Conservation (phyloP, 2,888 invertebrate genomes). For the Acanthopleura granulata region DNA sequence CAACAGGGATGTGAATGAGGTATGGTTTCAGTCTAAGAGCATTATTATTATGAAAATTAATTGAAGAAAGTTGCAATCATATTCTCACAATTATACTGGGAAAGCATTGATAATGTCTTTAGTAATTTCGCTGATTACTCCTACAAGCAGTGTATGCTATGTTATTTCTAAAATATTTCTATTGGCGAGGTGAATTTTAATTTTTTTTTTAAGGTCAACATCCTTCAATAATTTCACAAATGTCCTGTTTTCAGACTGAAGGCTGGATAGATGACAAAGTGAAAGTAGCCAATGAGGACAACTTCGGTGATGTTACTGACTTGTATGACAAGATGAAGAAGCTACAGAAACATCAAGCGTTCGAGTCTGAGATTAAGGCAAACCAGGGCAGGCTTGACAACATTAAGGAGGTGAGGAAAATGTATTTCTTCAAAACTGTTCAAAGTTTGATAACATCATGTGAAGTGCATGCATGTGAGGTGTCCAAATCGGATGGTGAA, state of each 20-base stretch:
- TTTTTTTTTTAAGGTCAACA: neutral
- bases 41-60: too few species aligned
- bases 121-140: too few species aligned
- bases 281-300: constrained; percentile 85
- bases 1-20: constrained; percentile 89
- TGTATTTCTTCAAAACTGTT: neutral
- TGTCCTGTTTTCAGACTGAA: constrained; percentile 74
- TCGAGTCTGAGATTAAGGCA: constrained; percentile 72
- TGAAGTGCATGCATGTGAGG: too few species aligned
- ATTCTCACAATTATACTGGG: too few species aligned
- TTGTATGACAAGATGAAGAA: constrained; percentile 90
- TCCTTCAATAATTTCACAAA: neutral
- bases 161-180: too few species aligned
- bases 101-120: too few species aligned
- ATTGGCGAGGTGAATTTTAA: neutral
- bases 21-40: constrained; percentile 76
- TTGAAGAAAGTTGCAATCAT: too few species aligned
- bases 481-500: too few species aligned
- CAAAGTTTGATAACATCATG: too few species aligned
- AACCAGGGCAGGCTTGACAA: constrained; percentile 85
- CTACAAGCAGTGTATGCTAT: too few species aligned
- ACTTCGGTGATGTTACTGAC: constrained; percentile 81
- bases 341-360: constrained; percentile 72
- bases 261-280: constrained; percentile 93
- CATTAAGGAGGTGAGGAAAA: constrained; percentile 74